Percentiles rank a stretch among this genome's conserved stretches.
Evolutionary conservation across 2,797 vertebrate species (phyloP).

Genomic region (Diceros bicornis): DNA sequence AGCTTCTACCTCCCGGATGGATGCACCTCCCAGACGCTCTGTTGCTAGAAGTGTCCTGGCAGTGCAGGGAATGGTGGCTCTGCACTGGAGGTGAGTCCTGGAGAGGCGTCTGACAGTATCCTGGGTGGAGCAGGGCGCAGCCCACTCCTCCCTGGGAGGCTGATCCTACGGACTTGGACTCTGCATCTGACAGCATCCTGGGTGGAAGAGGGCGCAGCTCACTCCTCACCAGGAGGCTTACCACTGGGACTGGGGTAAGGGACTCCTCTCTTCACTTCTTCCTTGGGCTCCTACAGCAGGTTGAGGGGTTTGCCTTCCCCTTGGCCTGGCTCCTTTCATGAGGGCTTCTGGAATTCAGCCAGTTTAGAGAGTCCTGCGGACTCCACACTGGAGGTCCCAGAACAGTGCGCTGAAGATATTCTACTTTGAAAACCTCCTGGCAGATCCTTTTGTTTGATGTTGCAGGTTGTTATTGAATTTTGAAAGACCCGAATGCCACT

Average conservation of each 20-base stretch:
- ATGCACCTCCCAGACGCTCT: neutral
- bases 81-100: neutral
- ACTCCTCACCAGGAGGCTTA: neutral
- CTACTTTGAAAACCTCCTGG: neutral
- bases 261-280: neutral
- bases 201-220: neutral
- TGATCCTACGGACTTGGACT: too few species aligned
- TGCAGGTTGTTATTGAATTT: neutral
- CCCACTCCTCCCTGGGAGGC: neutral
- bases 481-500: too few species aligned
- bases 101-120: neutral
- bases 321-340: neutral
- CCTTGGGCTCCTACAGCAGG: too few species aligned
- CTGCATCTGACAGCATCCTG: neutral
- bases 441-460: neutral
- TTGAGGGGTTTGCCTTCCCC: neutral
- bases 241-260: neutral
- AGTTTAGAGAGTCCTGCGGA: neutral
- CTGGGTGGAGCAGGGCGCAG: neutral
- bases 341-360: neutral
- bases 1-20: rapidly evolving
- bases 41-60: neutral
- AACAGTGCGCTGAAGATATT: neutral
- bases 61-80: neutral
- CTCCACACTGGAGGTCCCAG: neutral